Base-by-base conservation (phyloP, 2,113 vertebrate species). In the Pachyramphus minor region DNA sequence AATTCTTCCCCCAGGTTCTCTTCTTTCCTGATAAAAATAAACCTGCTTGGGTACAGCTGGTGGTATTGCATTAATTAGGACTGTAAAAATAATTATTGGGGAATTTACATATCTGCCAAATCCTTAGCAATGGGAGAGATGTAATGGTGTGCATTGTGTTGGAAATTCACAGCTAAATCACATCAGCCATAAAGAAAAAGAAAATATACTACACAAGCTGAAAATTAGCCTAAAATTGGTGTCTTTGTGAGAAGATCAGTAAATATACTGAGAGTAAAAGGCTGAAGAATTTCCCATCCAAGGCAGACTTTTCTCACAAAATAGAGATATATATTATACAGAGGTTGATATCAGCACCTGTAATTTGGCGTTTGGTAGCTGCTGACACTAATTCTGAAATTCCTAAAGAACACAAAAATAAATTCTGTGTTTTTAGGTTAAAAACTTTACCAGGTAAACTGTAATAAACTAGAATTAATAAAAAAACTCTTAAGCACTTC, bases 301-400 rank as follows among this genome's bases (percentile, higher is more conserved):
- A 80, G 49, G 25, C 0, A 30, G 35, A 28, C 5, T 71, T 84
- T 66, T 69, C 45, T 53, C 18, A 42, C 22, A 64, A 30, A 52
- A 8, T 3, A 6, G 42, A 4, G 11, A 30, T 27, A 15, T 45
- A 49, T 11, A 3, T 21, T n/a, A 20, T 3, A 2, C 5, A 21
- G 62, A 80, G 24, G 22, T 50, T 33, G 52, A 23, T 60, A 39
- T 18, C 35, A 73, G 4, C 22, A 11, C 9, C 7, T 64, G 33
- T 16, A 45, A 60, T 45, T 82, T 8, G 30, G 83, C 1, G 1
- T 20, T 41, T n/a, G n/a, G 11, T 42, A 58, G 35, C 35, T 68
- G 59, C 63, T 63, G 53, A 21, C 11, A 10, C 22, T 22, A 11
- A 23, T 30, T 85, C n/a, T 50, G 59, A 50, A 73, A 42, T 59